A percentile compares a stretch with the other conserved stretches of the same genome.
phyloP scores from a whole-genome alignment of 1,140 invertebrate species.

The Condylostylus longicornis region DNA sequence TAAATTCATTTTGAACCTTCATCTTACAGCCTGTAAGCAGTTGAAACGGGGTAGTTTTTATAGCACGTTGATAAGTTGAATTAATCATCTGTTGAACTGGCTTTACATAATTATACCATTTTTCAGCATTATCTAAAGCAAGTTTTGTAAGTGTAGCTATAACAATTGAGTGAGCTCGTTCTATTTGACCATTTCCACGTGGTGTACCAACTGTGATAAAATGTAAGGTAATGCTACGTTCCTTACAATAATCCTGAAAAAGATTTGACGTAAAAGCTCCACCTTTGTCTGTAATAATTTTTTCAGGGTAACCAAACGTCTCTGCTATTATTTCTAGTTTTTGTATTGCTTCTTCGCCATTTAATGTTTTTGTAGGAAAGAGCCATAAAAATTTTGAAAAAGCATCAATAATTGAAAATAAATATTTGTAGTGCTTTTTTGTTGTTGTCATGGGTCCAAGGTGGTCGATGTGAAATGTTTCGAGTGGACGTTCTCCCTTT shows the following conservation, averaged over 20 bases:
- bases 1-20: not conserved
- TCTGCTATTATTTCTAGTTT: constrained; percentile 11
- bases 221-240: constrained; percentile 12
- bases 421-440: constrained; percentile 29
- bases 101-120: constrained; percentile 5
- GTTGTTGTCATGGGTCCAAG: constrained; percentile 26
- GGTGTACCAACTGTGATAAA: constrained; percentile 17
- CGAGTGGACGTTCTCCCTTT: constrained; percentile 16
- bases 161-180: constrained; percentile 1
- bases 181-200: constrained; percentile 8
- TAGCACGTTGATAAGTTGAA: constrained; percentile 2
- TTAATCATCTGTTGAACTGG: constrained; percentile 7
- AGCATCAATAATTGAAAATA: constrained; percentile 28
- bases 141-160: not conserved
- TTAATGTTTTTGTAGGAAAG: constrained; percentile 10
- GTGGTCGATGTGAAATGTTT: constrained; percentile 13
- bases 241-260: constrained; percentile 16
- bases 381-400: constrained; percentile 32
- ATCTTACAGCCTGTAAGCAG: constrained; percentile 4
- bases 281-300: constrained; percentile 24
- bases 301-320: constrained; percentile 23
- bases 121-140: not conserved
- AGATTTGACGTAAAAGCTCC: constrained; percentile 13
- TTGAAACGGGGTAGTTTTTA: constrained; percentile 4
- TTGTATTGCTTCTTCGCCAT: constrained; percentile 6